Base-by-base conservation (phyloP, 2,888 invertebrate genomes). In the Dolomedes plantarius region DNA sequence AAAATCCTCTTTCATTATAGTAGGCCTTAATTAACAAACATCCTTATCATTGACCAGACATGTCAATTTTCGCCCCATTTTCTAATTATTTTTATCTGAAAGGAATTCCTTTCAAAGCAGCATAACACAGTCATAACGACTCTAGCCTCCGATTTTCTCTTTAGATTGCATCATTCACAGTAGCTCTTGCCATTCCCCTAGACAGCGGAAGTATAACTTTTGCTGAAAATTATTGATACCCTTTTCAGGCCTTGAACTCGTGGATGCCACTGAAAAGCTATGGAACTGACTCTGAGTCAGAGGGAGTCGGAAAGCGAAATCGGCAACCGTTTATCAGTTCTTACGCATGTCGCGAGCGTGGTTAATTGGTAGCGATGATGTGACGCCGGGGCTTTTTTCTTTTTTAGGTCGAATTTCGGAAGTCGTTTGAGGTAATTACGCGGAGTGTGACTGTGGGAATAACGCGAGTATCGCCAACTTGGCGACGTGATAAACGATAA, bases 171-270 rank as follows among this genome's bases (percentile, higher is more conserved):
- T 36, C 46, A 11, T 16, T 46, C 46, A 46, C n/a, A 16, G 13
- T 6, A 11, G 46, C 46, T 46, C 13, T 46, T 46, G 46, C 46
- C 46, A 46, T n/a, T 46, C 46, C 46, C 46, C 9, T 46, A 9
- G 46, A 46, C n/a, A 46, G 46, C 46, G 46, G 46, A 46, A 46
- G 46, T 46, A 46, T 46, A 46, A 46, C 46, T 46, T 46, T 46
- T 16, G 13, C 2, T 16, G 46, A 46, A 46, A 46, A 11, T 46
- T 16, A 46, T 36, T 36, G 46, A 46, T 11, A 6, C 46, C 46
- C 16, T 2, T 46, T 46, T 13, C 16, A 46, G 46, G 46, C 46
- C 46, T 46, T 46, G 46, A 46, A 46, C 46, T n/a, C 46, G 36
- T 36, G 36, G 36, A 7, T 36, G 46, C 16, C 46, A 2, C 46